Percentiles rank a stretch among this genome's conserved stretches.
Conservation (phyloP, 2,113 vertebrate genomes). For the Pipa parva region DNA sequence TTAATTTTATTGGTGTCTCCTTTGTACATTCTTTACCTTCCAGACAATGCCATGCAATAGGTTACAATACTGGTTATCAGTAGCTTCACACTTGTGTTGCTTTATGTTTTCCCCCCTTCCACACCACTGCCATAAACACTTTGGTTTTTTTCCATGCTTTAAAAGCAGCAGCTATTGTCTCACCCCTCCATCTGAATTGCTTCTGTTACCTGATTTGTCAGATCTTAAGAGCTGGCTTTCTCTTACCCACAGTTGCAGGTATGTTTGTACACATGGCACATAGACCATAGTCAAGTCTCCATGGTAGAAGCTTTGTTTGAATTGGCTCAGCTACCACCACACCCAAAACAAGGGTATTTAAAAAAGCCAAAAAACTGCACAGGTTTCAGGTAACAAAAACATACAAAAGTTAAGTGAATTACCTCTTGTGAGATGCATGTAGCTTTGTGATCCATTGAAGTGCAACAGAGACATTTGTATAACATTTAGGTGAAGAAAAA, state of each 20-base stretch:
- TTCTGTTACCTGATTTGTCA: background rate
- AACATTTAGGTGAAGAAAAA: too few species aligned
- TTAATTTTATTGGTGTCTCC: background rate
- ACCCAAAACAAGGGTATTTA: too few species aligned
- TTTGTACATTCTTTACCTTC: background rate
- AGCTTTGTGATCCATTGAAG: too few species aligned
- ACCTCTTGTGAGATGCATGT: too few species aligned
- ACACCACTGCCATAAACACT: background rate
- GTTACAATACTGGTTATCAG: background rate
- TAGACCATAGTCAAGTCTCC: background rate
- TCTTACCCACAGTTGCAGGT: background rate
- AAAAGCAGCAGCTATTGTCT: background rate
- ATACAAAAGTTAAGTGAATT: too few species aligned
- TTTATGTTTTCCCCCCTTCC: background rate
- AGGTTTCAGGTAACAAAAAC: too few species aligned
- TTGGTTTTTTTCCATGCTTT: background rate
- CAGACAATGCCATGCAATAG: background rate
- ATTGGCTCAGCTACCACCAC: too few species aligned
- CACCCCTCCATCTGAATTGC: background rate
- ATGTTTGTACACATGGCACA: background rate
- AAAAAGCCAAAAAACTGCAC: too few species aligned
- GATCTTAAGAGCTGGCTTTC: background rate
- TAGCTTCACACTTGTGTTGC: background rate
- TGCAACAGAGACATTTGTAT: too few species aligned
- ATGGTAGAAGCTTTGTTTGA: background rate